phyloP scores from a whole-genome alignment of 2,113 vertebrate genomes.

The Dunckerocampus dactyliophorus region DNA sequence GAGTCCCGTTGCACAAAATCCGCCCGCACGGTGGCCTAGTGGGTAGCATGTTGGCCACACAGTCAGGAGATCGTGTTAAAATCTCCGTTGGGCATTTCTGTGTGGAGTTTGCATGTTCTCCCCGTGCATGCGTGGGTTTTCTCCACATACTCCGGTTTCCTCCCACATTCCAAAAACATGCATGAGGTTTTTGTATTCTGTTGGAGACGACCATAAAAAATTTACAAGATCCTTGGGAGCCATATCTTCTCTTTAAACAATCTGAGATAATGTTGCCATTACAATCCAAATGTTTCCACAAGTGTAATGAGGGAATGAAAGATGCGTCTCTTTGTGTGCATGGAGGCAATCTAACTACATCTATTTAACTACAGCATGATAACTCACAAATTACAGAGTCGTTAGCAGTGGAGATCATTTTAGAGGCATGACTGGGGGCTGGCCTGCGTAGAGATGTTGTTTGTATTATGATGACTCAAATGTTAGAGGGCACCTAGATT shows the following conservation, averaged over 20 bases:
- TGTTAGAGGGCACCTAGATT: background rate
- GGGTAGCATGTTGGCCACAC: no score
- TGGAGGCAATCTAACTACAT: background rate
- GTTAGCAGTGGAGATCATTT: background rate
- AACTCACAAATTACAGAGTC: background rate
- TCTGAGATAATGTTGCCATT: slow-evolving; percentile 3
- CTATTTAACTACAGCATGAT: background rate
- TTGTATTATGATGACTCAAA: background rate
- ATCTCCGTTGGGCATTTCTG: no score
- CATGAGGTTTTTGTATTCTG: no score
- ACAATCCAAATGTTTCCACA: slow-evolving; percentile 4
- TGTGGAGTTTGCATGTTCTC: no score
- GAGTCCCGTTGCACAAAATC: no score
- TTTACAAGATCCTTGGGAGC: background rate
- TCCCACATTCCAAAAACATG: no score
- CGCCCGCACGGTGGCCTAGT: no score
- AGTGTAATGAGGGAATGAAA: background rate
- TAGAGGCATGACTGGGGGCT: background rate
- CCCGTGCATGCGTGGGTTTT: no score
- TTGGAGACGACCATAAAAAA: background rate
- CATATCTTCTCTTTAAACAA: background rate
- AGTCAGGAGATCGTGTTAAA: no score
- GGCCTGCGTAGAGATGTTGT: background rate
- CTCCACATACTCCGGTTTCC: no score
- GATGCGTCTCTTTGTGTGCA: background rate